Conservation (phyloP, 2,888 invertebrate species). For the Plemyria rubiginata region DNA sequence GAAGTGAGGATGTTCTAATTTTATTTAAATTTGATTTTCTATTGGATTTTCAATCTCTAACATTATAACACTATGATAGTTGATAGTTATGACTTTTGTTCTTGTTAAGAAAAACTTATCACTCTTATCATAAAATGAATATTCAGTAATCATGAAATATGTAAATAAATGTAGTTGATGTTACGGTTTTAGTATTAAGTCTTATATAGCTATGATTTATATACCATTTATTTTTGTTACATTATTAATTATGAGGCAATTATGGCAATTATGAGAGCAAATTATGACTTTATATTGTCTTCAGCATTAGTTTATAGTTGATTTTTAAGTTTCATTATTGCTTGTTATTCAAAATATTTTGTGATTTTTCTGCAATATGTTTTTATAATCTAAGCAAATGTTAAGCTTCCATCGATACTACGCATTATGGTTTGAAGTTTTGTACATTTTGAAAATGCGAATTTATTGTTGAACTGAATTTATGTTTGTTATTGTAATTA, state of each 20-base stretch:
- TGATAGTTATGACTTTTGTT: background rate
- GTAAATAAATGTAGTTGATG: conserved; percentile 11
- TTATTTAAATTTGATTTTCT: too few species aligned
- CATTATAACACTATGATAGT: background rate
- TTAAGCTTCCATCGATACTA: conserved; percentile 39
- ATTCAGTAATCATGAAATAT: conserved; percentile 19
- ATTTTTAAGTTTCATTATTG: background rate
- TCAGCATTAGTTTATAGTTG: background rate
- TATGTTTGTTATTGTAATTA: conserved; percentile 55
- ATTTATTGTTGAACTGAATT: conserved; percentile 54
- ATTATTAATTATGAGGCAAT: background rate
- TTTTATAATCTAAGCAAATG: too few species aligned
- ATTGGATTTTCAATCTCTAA: background rate
- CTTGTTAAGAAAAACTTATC: background rate
- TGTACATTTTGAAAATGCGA: conserved; percentile 42
- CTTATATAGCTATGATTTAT: background rate
- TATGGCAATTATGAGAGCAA: conserved; percentile 48
- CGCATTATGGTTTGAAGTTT: conserved; percentile 31
- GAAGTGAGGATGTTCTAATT: too few species aligned
- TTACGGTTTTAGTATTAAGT: background rate
- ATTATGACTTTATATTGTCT: background rate
- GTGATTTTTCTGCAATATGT: background rate
- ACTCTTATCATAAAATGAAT: conserved; percentile 17
- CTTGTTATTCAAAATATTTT: background rate
- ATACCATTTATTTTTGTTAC: conserved; percentile 1